Base-by-base conservation (phyloP, 2,888 invertebrate species). In the Drosophila atroscutellata region DNA sequence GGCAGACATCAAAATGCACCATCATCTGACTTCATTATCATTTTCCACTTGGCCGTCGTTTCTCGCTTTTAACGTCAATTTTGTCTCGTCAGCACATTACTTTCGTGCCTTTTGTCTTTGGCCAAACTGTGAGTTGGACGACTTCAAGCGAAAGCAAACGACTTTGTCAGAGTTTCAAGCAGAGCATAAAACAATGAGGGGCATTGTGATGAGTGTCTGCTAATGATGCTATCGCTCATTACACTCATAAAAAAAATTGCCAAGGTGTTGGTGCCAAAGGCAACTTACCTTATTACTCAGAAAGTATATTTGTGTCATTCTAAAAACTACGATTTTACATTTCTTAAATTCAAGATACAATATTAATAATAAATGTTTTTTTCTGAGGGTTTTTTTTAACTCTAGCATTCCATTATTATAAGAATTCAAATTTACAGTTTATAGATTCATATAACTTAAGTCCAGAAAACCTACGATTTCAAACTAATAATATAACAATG, bases 1-100 rank as follows among this genome's bases (percentile, higher is more conserved):
- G 63, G 30, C 50, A 63, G 49, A 49, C 68, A 63, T 45, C 67
- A 56, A 69, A 75, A 52, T 74, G 74, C 69, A 63, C 59, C 47
- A 62, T 49, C 54, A 57, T 59, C 26, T 42, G 56, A 42, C 30
- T 58, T 74, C 42, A 52, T 49, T 52, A 36, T 26, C 74, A 51
- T 57, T 6, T 34, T 18, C 15, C 50, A 52, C 61, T 47, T 28
- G 37, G n/a, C 28, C 20, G 28, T 24, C 60, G 24, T 26, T 26
- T 45, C 47, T 77, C 32, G 56, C n/a, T 28, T 49, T 60, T 60
- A 57, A 60, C 52, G 59, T 60, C 59, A 60, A 56, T 51, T 56
- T 30, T 65, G 72, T 39, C 67, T 47, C 67, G 34, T 54, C 55
- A 51, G 56, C 67, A 55, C 28, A 51, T 58, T 54, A 37, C 47